phyloP scores from a whole-genome alignment of 2,888 invertebrate species.

The Ormia ochracea region DNA sequence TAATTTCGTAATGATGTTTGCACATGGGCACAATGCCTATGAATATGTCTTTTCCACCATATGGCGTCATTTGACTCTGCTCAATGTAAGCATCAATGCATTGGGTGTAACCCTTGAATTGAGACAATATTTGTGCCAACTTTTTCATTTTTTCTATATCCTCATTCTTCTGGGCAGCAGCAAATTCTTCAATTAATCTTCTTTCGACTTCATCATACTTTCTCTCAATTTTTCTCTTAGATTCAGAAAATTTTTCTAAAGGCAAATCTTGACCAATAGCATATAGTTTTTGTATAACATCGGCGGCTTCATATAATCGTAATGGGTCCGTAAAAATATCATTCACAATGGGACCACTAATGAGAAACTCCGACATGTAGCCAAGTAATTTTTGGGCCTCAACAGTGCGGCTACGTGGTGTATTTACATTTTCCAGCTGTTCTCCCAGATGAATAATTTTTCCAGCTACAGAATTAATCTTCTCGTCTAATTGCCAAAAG shows the following conservation, averaged over 20 bases:
- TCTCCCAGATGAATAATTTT: constrained; percentile 99
- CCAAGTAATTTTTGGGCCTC: constrained; percentile 96
- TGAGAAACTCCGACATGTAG: constrained; percentile 93
- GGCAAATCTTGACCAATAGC: constrained; percentile 97
- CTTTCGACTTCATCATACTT: constrained; percentile 94
- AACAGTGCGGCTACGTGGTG: constrained; percentile 93
- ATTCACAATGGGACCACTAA: constrained; percentile 88
- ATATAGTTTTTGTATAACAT: constrained; percentile 97
- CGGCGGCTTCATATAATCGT: constrained; percentile 92
- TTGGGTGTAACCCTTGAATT: constrained; percentile 97
- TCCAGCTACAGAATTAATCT: constrained; percentile 97
- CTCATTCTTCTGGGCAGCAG: constrained; percentile 89
- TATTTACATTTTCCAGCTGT: constrained; percentile 97
- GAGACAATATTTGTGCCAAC: constrained; percentile 92
- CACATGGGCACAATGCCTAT: constrained; percentile 92
- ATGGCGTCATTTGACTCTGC: constrained; percentile 93
- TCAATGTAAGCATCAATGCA: constrained; percentile 98
- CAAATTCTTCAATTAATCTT: constrained; percentile 95
- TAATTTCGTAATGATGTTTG: constrained; percentile 88
- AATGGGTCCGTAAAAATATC: constrained; percentile 89
- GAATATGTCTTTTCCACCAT: constrained; percentile 92
- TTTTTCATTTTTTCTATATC: constrained; percentile 94
- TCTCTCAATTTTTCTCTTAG: constrained; percentile 89
- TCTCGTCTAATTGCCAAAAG: constrained; percentile 94
- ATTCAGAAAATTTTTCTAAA: constrained; percentile 88